These are phyloP conservation scores for Isoperla grammatica DNA, from an alignment of 2,888 invertebrate genomes.

Conservation along the genomic window DNA sequence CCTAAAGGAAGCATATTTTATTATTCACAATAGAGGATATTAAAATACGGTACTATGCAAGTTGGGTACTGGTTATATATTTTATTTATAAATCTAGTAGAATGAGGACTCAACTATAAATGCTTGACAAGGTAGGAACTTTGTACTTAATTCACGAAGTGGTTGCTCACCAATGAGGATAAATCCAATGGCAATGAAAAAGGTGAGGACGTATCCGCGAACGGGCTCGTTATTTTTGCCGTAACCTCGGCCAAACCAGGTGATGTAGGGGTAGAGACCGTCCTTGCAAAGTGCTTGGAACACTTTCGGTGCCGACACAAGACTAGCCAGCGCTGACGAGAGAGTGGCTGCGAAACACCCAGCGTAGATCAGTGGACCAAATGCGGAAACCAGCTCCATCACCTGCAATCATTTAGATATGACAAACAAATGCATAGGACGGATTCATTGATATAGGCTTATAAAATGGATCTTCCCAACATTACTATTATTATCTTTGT, in stretches of 20 bases:
- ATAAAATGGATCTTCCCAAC: too few relatives aligned
- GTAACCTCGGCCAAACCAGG: slow-evolving; percentile 84
- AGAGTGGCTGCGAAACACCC: slow-evolving; percentile 97
- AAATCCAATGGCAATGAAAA: slow-evolving; percentile 79
- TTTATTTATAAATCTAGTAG: too few relatives aligned
- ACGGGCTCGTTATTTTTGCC: slow-evolving; percentile 78
- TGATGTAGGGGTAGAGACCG: slow-evolving; percentile 85
- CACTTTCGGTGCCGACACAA: slow-evolving; percentile 94
- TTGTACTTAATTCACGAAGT: too few relatives aligned
- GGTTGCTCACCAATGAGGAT: slow-evolving; percentile 83
- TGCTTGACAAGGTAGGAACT: too few relatives aligned
- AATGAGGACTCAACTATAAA: too few relatives aligned
- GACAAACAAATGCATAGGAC: too few relatives aligned
- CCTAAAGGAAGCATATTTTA: too few relatives aligned
- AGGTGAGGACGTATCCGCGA: slow-evolving; percentile 88
- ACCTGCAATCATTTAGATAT: slow-evolving; percentile 62
- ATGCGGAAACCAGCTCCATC: slow-evolving; percentile 73
- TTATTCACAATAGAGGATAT: too few relatives aligned
- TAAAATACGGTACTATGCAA: too few relatives aligned
- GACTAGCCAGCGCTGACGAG: slow-evolving; percentile 90
- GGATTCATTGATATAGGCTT: too few relatives aligned
- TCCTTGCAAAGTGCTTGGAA: slow-evolving; percentile 94
- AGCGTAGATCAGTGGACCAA: slow-evolving; percentile 90
- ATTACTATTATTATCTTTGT: too few relatives aligned
- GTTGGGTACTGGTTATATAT: too few relatives aligned